These are phyloP conservation scores for Anthophora plumipes DNA, from an alignment of 2,888 invertebrate species.

Conservation along the genomic window DNA sequence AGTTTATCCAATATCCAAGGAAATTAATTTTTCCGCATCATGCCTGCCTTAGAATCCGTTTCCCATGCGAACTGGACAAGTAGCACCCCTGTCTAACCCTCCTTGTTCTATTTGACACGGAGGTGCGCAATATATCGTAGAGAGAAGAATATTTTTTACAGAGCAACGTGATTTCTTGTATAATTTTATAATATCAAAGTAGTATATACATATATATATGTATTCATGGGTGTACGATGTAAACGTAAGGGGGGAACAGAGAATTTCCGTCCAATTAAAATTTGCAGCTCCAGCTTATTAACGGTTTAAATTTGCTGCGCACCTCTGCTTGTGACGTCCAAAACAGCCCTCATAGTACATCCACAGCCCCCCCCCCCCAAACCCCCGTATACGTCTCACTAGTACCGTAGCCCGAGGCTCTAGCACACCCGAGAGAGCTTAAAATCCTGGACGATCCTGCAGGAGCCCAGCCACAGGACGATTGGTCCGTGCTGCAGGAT, in stretches of 20 bases:
- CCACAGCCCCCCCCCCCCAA: no score
- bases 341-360: conserved; percentile 62
- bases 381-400: conserved; percentile 65
- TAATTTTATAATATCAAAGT: neutral
- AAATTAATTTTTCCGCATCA: conserved; percentile 78
- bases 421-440: conserved; percentile 70
- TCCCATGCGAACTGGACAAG: conserved; percentile 57
- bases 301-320: conserved; percentile 37
- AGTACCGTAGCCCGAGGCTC: conserved; percentile 70
- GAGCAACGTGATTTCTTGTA: neutral
- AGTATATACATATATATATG: no score
- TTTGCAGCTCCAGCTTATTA: conserved; percentile 25
- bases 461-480: conserved; percentile 78
- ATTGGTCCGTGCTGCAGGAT: conserved; percentile 80
- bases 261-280: conserved; percentile 28
- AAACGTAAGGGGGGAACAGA: neutral
- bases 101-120: conserved; percentile 51
- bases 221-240: neutral
- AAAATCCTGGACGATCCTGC: conserved; percentile 76
- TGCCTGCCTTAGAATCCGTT: conserved; percentile 77
- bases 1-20: conserved; percentile 73
- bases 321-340: conserved; percentile 68
- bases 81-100: conserved; percentile 49
- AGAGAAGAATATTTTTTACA: neutral
- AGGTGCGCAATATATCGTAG: conserved; percentile 51